Percentiles rank a stretch among this genome's conserved stretches.
phyloP scores from a whole-genome alignment of 1,140 invertebrate species.

The Calliphora vicina region DNA sequence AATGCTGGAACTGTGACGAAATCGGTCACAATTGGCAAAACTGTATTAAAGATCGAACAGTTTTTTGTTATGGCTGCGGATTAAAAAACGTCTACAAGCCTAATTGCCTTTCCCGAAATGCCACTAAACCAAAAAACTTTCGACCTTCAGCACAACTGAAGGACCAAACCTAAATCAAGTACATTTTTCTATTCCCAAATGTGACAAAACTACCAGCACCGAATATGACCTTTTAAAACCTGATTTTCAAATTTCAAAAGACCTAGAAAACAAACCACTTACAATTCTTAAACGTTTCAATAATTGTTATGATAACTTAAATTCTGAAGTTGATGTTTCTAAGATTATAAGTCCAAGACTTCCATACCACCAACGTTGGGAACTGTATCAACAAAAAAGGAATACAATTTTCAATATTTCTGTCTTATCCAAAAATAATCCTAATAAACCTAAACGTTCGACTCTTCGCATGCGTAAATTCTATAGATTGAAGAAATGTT shows the following conservation, averaged over 20 bases:
- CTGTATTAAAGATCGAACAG: background rate
- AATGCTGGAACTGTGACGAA: conserved; percentile 16
- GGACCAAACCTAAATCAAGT: too few species aligned
- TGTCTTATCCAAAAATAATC: background rate
- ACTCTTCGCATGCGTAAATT: background rate
- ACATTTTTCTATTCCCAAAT: too few species aligned
- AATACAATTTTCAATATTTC: conserved; percentile 8
- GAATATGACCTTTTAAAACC: too few species aligned
- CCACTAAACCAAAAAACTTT: background rate
- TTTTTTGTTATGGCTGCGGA: conserved; percentile 13
- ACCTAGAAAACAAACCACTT: too few species aligned
- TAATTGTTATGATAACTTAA: too few species aligned
- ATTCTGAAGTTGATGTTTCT: background rate
- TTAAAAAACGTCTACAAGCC: background rate
- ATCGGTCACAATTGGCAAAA: background rate
- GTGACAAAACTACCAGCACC: too few species aligned
- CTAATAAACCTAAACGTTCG: background rate
- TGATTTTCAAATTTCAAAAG: background rate
- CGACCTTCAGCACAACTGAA: background rate
- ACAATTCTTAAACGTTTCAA: too few species aligned
- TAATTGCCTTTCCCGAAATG: background rate
- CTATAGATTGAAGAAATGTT: background rate
- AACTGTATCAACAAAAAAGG: too few species aligned
- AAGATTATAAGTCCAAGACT: background rate
- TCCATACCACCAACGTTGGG: background rate